phyloP scores from a whole-genome alignment of 2,888 invertebrate species.

The Sturmia bella region DNA sequence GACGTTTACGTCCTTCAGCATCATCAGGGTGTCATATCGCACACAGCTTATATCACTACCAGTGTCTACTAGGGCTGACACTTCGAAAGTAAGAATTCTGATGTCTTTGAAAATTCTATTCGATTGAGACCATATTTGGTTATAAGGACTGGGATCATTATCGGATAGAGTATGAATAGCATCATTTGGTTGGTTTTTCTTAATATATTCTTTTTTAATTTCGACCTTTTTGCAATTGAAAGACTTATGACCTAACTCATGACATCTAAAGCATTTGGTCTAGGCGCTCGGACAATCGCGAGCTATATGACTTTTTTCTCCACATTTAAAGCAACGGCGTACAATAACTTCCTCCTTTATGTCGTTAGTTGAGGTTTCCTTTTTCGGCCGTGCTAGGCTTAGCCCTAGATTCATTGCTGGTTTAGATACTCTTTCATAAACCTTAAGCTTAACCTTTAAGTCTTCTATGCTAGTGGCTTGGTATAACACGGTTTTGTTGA shows the following conservation, averaged over 20 bases:
- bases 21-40: slow-evolving; percentile 1
- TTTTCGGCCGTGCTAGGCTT: not conserved
- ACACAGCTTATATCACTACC: slow-evolving; percentile 29
- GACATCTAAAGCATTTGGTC: slow-evolving; percentile 9
- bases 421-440: slow-evolving; percentile 52
- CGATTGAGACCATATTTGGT: too few relatives aligned
- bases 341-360: not conserved
- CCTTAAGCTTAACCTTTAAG: slow-evolving; percentile 23
- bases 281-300: not conserved
- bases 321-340: slow-evolving; percentile 19
- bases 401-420: not conserved
- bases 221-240: slow-evolving; percentile 1
- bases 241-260: slow-evolving; percentile 11
- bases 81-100: not conserved
- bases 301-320: slow-evolving; percentile 3
- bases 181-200: not conserved
- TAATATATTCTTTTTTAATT: not conserved
- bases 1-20: not conserved
- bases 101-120: slow-evolving; percentile 13
- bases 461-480: slow-evolving; percentile 35
- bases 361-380: not conserved
- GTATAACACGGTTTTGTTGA: slow-evolving; percentile 41
- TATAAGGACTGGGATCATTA: too few relatives aligned
- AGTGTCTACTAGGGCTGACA: slow-evolving; percentile 14
- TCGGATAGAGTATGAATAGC: not conserved